A percentile compares a stretch with the other conserved stretches of the same genome.
These are phyloP conservation scores for Meliscaeva auricollis DNA, from an alignment of 2,888 invertebrate species.

Conservation along the genomic window DNA sequence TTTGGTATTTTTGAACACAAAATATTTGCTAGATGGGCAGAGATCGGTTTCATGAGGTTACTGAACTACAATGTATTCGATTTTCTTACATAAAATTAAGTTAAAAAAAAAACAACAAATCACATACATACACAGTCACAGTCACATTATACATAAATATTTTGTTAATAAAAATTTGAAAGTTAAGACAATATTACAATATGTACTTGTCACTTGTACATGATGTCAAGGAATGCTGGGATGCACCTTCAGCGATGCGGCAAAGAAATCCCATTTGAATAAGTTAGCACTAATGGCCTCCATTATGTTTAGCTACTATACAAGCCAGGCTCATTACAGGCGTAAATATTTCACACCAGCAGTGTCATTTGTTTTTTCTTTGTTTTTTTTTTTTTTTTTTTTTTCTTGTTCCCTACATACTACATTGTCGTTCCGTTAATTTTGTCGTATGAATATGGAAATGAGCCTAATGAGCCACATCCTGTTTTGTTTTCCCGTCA, in stretches of 20 bases:
- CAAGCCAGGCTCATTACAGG: conserved; percentile 39
- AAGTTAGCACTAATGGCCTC: conserved; percentile 47
- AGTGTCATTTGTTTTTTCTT: neutral
- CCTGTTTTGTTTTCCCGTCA: conserved; percentile 41
- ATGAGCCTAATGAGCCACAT: conserved; percentile 56
- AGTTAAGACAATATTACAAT: conserved; percentile 27
- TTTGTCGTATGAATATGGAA: conserved; percentile 62
- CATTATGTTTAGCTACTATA: conserved; percentile 18
- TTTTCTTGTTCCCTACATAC: neutral
- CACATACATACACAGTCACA: too few relatives aligned
- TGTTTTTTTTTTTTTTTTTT: neutral
- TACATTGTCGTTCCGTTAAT: conserved; percentile 41
- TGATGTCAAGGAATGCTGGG: neutral
- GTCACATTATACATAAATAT: too few relatives aligned
- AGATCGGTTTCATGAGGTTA: too few relatives aligned
- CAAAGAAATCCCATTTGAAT: neutral
- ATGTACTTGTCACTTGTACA: too few relatives aligned
- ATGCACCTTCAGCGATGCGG: neutral
- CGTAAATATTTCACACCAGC: conserved; percentile 50
- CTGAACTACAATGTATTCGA: too few relatives aligned
- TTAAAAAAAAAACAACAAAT: too few relatives aligned
- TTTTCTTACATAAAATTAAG: too few relatives aligned
- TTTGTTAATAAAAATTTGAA: too few relatives aligned
- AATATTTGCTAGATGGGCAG: too few relatives aligned
- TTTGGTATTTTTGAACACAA: too few relatives aligned